Base-by-base conservation (phyloP, 2,888 invertebrate genomes). In the Koerneria pararmatus region DNA sequence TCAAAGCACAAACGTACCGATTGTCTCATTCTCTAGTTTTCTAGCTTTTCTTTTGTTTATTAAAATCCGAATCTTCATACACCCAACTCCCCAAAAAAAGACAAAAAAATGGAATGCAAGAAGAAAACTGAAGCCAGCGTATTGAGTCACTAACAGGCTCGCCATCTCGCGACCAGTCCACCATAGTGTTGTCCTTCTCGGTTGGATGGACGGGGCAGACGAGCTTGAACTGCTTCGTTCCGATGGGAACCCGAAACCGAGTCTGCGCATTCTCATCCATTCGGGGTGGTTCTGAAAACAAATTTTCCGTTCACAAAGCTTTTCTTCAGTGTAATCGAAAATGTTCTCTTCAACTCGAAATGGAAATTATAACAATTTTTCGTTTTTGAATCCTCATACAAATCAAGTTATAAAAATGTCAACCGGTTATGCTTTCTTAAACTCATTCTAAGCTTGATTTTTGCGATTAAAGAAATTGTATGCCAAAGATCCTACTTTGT, bases 151-250 rank as follows among this genome's bases (percentile, higher is more conserved):
- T 69, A 48, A 76, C 76, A 72, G 75, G 71, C 60, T 79, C 79
- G 19, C 77, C 79, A 65, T 80, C 78, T 62, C 79, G 79, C 58
- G 70, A 74, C 80, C 80, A 80, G 67, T 76, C 72, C 41, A 80
- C 72, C 72, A 80, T 80, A 19, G 76, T 69, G 59, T 69, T 74
- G 49, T 77, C 76, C 56, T 74, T 74, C 5, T 73, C 74, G 31
- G 62, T 49, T n/a, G 69, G 62, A n/a, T 72, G 69, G 37, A 80
- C 75, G 22, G 80, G 80, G 63, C 80, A 80, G n/a, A 65, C 63
- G 49, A 80, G 67, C 51, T 73, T 74, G 75, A 80, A 80, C 35
- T 73, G 71, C 60, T 77, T 77, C 31, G 80, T 75, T 27, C 79
- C 79, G 32, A 76, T 62, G 32, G 78, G 74, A 32, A 80, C 68